phyloP scores from a whole-genome alignment of 2,888 invertebrate genomes.

The Caenorhabditis panamensis region DNA sequence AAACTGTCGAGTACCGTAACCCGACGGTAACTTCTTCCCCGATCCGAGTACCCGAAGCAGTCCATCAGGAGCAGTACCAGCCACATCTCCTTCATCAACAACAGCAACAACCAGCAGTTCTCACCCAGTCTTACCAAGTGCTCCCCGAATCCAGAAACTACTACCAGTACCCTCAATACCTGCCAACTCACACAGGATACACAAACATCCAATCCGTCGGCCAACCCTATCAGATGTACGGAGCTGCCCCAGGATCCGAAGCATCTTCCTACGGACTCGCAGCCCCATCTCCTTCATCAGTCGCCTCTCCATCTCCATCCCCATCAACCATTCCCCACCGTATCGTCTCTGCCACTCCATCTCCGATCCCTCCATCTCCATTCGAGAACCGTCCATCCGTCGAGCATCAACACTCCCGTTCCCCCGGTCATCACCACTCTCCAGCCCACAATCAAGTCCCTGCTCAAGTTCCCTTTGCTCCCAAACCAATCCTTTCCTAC shows the following conservation, averaged over 20 bases:
- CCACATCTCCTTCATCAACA: background rate
- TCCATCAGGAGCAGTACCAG: background rate
- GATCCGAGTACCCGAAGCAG: conserved; percentile 17
- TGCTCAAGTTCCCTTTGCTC: conserved; percentile 15
- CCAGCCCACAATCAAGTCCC: conserved; percentile 17
- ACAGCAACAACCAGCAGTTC: conserved; percentile 38
- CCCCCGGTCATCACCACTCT: conserved; percentile 30
- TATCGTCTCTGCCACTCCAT: background rate
- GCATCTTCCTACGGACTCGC: conserved; percentile 13
- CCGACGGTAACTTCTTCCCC: conserved; percentile 27
- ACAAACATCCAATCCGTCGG: conserved; percentile 40
- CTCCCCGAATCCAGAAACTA: conserved; percentile 35
- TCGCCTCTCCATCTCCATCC: background rate
- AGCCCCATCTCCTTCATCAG: background rate
- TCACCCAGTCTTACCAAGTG: conserved; percentile 46
- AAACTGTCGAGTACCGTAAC: conserved; percentile 21
- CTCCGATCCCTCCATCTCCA: conserved; percentile 40
- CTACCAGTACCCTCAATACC: conserved; percentile 47
- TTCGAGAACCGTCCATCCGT: conserved; percentile 16
- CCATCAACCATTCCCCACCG: background rate
- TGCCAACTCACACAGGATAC: conserved; percentile 43
- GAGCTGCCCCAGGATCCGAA: conserved; percentile 20
- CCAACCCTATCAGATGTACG: conserved; percentile 47
- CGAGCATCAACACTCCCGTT: conserved; percentile 18
- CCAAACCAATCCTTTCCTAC: conserved; percentile 47